A percentile compares a stretch with the other conserved stretches of the same genome.
These are phyloP conservation scores for Lasiommata megera DNA, from an alignment of 2,888 invertebrate species.

Conservation along the genomic window DNA sequence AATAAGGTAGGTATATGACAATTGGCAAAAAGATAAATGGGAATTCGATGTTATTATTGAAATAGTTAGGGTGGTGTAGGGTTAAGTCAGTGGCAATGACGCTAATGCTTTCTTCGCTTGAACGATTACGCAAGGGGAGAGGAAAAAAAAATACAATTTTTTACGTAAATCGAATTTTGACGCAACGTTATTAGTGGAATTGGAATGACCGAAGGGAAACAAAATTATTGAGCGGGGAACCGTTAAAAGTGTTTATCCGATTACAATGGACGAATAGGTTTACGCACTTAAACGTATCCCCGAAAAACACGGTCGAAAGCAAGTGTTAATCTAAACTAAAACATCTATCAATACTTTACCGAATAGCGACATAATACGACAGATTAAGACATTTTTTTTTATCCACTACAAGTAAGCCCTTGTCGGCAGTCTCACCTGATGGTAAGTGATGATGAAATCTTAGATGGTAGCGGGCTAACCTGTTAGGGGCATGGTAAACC, in stretches of 20 bases:
- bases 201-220: conserved; percentile 68
- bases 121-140: conserved; percentile 51
- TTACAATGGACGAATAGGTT: conserved; percentile 40
- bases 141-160: conserved; percentile 48
- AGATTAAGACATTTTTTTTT: no score
- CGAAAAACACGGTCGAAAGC: conserved; percentile 6
- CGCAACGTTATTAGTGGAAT: conserved; percentile 64
- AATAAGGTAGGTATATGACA: conserved; percentile 45
- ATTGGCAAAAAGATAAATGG: conserved; percentile 51
- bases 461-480: no score
- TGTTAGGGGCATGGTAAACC: no score
- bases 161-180: conserved; percentile 72
- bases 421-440: no score
- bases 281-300: conserved; percentile 12
- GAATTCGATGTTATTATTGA: conserved; percentile 50
- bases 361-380: neutral
- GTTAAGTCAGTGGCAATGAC: conserved; percentile 49
- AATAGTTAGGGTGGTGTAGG: conserved; percentile 39
- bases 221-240: conserved; percentile 64
- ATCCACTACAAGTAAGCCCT: no score
- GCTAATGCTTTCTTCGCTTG: conserved; percentile 63
- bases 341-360: neutral
- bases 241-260: conserved; percentile 62
- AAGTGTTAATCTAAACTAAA: conserved; percentile 11
- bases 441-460: no score